These are phyloP conservation scores for Chaetops frenatus DNA, from an alignment of 2,113 vertebrate genomes.

Conservation along the genomic window DNA sequence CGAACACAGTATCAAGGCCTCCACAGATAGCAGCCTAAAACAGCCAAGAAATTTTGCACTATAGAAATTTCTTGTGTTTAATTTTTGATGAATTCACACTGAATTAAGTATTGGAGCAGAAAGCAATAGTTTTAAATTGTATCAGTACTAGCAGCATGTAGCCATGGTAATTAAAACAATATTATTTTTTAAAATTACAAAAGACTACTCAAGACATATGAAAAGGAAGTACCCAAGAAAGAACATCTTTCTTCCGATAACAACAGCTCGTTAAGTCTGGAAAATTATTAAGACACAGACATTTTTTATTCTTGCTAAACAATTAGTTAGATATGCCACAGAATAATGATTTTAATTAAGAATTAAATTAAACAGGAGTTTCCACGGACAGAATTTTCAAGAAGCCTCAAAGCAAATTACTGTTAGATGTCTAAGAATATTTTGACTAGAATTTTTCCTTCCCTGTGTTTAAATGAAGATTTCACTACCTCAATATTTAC, in stretches of 20 bases:
- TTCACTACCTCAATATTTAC: background rate
- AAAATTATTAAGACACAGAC: constrained; percentile 38
- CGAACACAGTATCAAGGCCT: background rate
- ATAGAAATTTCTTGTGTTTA: background rate
- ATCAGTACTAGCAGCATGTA: background rate
- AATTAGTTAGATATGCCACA: background rate
- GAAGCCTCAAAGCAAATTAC: background rate
- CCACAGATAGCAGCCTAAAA: background rate
- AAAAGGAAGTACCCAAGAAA: constrained; percentile 20
- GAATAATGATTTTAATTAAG: constrained; percentile 32
- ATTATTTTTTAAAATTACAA: constrained; percentile 15
- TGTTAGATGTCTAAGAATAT: background rate
- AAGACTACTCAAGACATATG: constrained; percentile 18
- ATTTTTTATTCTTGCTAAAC: constrained; percentile 13
- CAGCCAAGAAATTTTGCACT: background rate
- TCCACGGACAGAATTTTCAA: background rate
- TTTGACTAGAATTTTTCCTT: background rate
- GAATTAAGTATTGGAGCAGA: constrained; percentile 4
- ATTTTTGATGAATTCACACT: constrained; percentile 20
- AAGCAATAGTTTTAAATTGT: background rate
- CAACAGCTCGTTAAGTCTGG: background rate
- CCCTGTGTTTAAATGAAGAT: background rate
- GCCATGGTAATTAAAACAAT: constrained; percentile 50
- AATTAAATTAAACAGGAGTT: background rate
- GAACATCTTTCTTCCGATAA: constrained; percentile 19